Evolutionary conservation across 2,888 invertebrate genomes (phyloP).

Genomic region (Plagodis pulveraria): DNA sequence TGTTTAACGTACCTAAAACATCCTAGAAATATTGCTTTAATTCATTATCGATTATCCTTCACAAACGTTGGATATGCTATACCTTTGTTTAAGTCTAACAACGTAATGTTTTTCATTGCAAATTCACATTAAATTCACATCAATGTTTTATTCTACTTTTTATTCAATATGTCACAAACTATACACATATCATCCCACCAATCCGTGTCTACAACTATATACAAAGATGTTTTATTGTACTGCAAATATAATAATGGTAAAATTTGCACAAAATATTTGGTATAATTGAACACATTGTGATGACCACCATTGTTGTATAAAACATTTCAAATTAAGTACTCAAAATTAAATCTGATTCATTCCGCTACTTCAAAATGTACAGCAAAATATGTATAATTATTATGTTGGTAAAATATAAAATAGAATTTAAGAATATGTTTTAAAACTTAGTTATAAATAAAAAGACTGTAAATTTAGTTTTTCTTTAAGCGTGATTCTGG

Average conservation of each 20-base stretch:
- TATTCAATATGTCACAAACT: conserved; percentile 34
- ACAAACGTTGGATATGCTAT: conserved; percentile 6
- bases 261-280: conserved; percentile 73
- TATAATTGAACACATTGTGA: conserved; percentile 80
- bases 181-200: conserved; percentile 40
- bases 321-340: conserved; percentile 29
- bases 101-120: conserved; percentile 48
- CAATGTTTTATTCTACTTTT: no score
- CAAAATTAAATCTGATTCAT: background rate
- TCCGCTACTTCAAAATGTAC: no score
- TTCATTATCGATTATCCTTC: conserved; percentile 9
- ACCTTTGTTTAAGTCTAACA: conserved; percentile 25
- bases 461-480: no score
- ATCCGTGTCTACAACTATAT: conserved; percentile 52
- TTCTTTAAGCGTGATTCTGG: no score
- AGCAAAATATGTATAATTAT: no score
- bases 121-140: conserved; percentile 42
- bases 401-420: no score
- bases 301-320: conserved; percentile 49
- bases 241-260: conserved; percentile 54
- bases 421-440: no score
- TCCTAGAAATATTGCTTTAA: conserved; percentile 12
- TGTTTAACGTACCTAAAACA: background rate
- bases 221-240: conserved; percentile 55
- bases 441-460: no score